Evolutionary conservation across 2,113 vertebrate genomes (phyloP).

Genomic region (Siphamia tubifer): DNA sequence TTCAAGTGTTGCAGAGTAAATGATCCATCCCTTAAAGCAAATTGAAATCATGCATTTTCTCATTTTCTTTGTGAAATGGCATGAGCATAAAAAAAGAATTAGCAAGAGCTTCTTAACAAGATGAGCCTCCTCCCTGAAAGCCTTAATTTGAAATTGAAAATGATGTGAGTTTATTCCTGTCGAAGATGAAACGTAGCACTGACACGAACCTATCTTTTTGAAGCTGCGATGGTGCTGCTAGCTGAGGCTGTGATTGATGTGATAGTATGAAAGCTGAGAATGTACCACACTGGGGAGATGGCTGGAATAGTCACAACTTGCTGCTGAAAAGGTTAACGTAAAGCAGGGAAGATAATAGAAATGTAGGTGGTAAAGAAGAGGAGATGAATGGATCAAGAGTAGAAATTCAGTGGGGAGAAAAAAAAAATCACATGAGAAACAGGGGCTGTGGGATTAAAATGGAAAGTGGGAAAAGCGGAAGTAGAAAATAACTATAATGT

Average conservation of each 20-base stretch:
- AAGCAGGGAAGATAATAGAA: constrained; percentile 5
- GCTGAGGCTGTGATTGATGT: constrained; percentile 31
- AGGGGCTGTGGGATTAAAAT: too few species aligned
- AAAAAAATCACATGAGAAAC: too few species aligned
- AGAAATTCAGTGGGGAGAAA: neutral
- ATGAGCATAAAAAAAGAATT: neutral
- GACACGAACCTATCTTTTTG: constrained; percentile 9
- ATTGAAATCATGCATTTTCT: constrained; percentile 33
- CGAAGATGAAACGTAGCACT: constrained; percentile 33
- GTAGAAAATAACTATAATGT: neutral
- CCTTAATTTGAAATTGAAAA: constrained; percentile 38
- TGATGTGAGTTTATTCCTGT: constrained; percentile 16
- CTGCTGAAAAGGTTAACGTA: constrained; percentile 20
- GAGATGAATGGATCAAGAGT: neutral
- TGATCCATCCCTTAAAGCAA: constrained; percentile 35
- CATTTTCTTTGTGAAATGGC: constrained; percentile 15
- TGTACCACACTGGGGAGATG: neutral
- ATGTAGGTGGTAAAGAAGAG: neutral
- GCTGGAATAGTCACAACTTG: constrained; percentile 12
- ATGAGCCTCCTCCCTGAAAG: constrained; percentile 12
- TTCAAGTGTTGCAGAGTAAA: constrained; percentile 23
- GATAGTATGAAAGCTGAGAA: neutral
- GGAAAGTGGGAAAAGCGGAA: neutral
- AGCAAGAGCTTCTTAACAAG: constrained; percentile 11
- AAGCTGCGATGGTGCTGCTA: neutral